Percentiles rank a stretch among this genome's conserved stretches.
phyloP scores from a whole-genome alignment of 2,888 invertebrate genomes.

The Cryptophagus acutangulus region DNA sequence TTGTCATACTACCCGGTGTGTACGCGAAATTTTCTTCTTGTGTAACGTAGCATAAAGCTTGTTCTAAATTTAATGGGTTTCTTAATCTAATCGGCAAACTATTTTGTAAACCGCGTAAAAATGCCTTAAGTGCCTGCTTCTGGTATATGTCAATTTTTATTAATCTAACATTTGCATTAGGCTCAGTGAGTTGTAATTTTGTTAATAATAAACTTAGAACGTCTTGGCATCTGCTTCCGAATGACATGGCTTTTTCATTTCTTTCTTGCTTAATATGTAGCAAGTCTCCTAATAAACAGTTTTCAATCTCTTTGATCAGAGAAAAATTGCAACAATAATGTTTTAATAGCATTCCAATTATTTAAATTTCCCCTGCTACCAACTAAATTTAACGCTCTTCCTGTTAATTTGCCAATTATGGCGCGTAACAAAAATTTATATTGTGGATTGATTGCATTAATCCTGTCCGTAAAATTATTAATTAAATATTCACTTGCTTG shows the following conservation, averaged over 20 bases:
- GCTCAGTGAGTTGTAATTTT: constrained; percentile 3
- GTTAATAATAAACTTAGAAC: constrained; percentile 4
- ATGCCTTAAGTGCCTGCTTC: constrained; percentile 3
- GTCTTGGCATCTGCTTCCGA: constrained; percentile 3
- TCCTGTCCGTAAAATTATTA: constrained; percentile 1
- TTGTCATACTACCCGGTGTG: background rate
- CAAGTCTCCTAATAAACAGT: constrained; percentile 4
- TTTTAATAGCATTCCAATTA: constrained; percentile 4
- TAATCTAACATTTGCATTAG: background rate
- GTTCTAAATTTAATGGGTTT: constrained; percentile 5
- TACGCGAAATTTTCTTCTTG: constrained; percentile 6
- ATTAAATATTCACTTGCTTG: constrained; percentile 4
- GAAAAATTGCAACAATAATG: constrained; percentile 5
- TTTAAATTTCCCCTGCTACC: constrained; percentile 2
- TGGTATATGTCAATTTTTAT: constrained; percentile 3
- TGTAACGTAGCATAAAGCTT: constrained; percentile 3
- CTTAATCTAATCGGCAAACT: constrained; percentile 5
- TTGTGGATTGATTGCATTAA: background rate
- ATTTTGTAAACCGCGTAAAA: constrained; percentile 2
- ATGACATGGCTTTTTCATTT: constrained; percentile 3
- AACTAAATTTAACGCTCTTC: background rate
- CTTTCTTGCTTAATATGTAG: constrained; percentile 4
- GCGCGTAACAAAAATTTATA: constrained; percentile 2
- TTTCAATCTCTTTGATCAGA: constrained; percentile 4
- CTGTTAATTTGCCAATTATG: constrained; percentile 1